These are phyloP conservation scores for Parnassius mnemosyne DNA, from an alignment of 2,888 invertebrate species.

Conservation along the genomic window DNA sequence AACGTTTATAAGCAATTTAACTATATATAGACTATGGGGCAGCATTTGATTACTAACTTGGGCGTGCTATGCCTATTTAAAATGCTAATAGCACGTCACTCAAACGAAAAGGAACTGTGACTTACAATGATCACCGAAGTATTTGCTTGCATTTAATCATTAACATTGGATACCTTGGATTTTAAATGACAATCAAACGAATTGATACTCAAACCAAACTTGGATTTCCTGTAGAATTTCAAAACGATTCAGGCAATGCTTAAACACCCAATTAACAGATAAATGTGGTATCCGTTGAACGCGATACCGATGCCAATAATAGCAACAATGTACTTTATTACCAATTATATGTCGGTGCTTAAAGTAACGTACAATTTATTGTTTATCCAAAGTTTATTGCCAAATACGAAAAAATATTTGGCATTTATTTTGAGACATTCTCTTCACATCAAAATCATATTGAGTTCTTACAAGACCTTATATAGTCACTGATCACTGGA, in stretches of 20 bases:
- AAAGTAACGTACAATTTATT: conserved; percentile 1
- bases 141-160: conserved; percentile 14
- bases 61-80: conserved; percentile 14
- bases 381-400: background rate
- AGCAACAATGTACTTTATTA: conserved; percentile 9
- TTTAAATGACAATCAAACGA: conserved; percentile 19
- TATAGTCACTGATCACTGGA: too few relatives aligned
- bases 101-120: conserved; percentile 9
- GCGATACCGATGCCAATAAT: background rate
- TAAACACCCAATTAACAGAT: conserved; percentile 17
- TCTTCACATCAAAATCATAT: too few relatives aligned
- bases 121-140: conserved; percentile 10
- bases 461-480: too few relatives aligned
- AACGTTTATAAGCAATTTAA: background rate
- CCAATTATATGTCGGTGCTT: conserved; percentile 23
- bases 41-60: conserved; percentile 3
- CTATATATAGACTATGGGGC: conserved; percentile 28
- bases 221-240: conserved; percentile 15
- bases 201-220: conserved; percentile 21
- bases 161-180: background rate
- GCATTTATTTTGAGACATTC: too few relatives aligned
- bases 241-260: conserved; percentile 7
- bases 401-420: background rate
- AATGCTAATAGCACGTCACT: conserved; percentile 22
- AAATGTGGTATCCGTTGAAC: background rate